Percentiles rank a stretch among this genome's conserved stretches.
Evolutionary conservation across 2,113 vertebrate genomes (phyloP).

Genomic region (Varanus salvator): DNA sequence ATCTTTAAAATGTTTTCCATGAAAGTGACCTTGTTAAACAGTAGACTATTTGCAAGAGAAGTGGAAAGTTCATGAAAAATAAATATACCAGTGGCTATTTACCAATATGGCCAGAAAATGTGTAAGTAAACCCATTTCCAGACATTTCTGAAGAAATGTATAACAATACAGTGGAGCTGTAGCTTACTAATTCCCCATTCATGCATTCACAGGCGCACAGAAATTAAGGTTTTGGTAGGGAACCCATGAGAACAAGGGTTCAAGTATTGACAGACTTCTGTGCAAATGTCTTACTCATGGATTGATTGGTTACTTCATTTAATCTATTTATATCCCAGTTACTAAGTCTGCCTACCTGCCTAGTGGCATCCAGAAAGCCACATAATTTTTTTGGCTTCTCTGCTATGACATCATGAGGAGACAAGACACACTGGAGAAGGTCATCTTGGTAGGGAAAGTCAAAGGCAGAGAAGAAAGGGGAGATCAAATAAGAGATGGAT

Average conservation of each 20-base stretch:
- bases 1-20: slow-evolving; percentile 11
- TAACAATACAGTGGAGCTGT: background rate
- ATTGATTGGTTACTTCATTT: too few relatives aligned
- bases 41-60: background rate
- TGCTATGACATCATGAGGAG: too few relatives aligned
- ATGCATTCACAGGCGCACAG: background rate
- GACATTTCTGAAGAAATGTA: background rate
- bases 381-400: too few relatives aligned
- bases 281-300: background rate
- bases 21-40: slow-evolving; percentile 23
- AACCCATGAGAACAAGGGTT: background rate
- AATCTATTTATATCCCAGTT: too few relatives aligned
- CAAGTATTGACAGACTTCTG: background rate
- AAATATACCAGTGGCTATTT: background rate
- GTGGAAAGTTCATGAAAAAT: background rate
- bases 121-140: background rate
- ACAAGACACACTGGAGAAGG: too few relatives aligned
- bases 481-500: too few relatives aligned
- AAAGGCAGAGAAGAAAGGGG: too few relatives aligned
- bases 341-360: too few relatives aligned
- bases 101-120: background rate
- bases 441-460: too few relatives aligned
- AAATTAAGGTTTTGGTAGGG: background rate
- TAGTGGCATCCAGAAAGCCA: too few relatives aligned
- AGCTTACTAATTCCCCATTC: background rate